These are phyloP conservation scores for Cydia strobilella DNA, from an alignment of 1,140 invertebrate species.

Conservation along the genomic window DNA sequence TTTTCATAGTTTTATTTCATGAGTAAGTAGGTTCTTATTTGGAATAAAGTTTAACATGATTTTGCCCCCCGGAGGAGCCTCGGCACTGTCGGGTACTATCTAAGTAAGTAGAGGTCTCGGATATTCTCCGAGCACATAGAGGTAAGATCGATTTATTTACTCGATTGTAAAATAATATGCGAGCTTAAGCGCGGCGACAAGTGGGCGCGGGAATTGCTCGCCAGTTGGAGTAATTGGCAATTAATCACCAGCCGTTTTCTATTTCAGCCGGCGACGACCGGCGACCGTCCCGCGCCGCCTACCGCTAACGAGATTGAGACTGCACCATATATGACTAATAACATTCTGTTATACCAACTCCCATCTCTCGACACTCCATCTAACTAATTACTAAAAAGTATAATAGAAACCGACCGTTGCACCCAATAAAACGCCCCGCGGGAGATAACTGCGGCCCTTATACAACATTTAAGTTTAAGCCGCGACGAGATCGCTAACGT, in stretches of 20 bases:
- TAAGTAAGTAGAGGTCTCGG: neutral
- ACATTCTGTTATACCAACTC: constrained; percentile 32
- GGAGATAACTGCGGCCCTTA: constrained; percentile 19
- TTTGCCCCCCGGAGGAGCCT: too few relatives aligned
- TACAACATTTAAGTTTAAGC: constrained; percentile 21
- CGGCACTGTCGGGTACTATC: neutral
- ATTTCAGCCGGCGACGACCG: constrained; percentile 61
- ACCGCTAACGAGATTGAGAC: constrained; percentile 63
- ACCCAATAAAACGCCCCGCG: constrained; percentile 36
- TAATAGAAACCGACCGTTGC: constrained; percentile 17
- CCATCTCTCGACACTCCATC: constrained; percentile 43
- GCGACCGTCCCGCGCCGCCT: constrained; percentile 32
- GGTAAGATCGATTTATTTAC: constrained; percentile 44
- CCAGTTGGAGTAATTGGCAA: constrained; percentile 72
- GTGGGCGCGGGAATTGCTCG: constrained; percentile 62
- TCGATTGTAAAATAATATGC: constrained; percentile 52
- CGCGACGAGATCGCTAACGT: constrained; percentile 39
- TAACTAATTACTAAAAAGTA: constrained; percentile 16
- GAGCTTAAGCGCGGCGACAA: constrained; percentile 53
- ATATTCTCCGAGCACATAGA: constrained; percentile 39
- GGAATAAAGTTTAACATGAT: too few relatives aligned
- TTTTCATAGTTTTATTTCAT: too few relatives aligned
- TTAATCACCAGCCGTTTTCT: constrained; percentile 74
- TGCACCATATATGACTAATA: constrained; percentile 57
- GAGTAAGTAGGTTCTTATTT: too few relatives aligned